These are phyloP conservation scores for Cranoglanis bouderius DNA, from an alignment of 2,113 vertebrate genomes.

Conservation along the genomic window DNA sequence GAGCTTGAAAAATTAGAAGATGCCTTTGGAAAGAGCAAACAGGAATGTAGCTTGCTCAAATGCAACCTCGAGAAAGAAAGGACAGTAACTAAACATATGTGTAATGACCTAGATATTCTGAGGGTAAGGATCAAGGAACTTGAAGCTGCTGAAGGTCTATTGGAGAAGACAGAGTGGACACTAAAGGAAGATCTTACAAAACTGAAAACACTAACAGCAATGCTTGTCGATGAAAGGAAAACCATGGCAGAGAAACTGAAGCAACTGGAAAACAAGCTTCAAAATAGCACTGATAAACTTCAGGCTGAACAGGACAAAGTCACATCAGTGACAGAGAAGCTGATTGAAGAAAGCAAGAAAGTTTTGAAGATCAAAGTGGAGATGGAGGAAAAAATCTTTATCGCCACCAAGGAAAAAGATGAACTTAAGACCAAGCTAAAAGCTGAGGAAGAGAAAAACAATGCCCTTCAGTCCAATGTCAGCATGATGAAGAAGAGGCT, in stretches of 20 bases:
- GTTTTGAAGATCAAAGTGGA: slow-evolving; percentile 90
- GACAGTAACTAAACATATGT: slow-evolving; percentile 84
- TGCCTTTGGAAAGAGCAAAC: slow-evolving; percentile 90
- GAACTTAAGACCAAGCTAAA: slow-evolving; percentile 86
- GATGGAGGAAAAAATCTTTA: slow-evolving; percentile 89
- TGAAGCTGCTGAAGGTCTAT: slow-evolving; percentile 82
- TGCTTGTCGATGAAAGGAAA: slow-evolving; percentile 95
- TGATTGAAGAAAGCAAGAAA: slow-evolving; percentile 95
- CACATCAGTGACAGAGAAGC: slow-evolving; percentile 88
- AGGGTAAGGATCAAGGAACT: slow-evolving; percentile 87
- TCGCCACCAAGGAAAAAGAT: slow-evolving; percentile 85
- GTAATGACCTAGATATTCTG: slow-evolving; percentile 85
- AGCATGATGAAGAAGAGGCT: slow-evolving; percentile 88
- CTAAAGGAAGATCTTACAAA: slow-evolving; percentile 95
- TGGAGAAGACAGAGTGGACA: slow-evolving; percentile 87
- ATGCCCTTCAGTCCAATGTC: slow-evolving; percentile 87
- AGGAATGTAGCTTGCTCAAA: slow-evolving; percentile 89
- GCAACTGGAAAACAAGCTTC: slow-evolving; percentile 91
- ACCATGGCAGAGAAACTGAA: slow-evolving; percentile 89
- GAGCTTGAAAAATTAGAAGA: slow-evolving; percentile 95
- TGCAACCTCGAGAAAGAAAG: slow-evolving; percentile 91
- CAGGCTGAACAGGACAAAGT: slow-evolving; percentile 93
- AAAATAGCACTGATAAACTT: slow-evolving; percentile 85
- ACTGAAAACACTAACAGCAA: slow-evolving; percentile 93
- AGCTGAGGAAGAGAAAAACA: slow-evolving; percentile 87